Evolutionary conservation across 1,140 invertebrate genomes (phyloP).

Genomic region (Drosophila truncata): DNA sequence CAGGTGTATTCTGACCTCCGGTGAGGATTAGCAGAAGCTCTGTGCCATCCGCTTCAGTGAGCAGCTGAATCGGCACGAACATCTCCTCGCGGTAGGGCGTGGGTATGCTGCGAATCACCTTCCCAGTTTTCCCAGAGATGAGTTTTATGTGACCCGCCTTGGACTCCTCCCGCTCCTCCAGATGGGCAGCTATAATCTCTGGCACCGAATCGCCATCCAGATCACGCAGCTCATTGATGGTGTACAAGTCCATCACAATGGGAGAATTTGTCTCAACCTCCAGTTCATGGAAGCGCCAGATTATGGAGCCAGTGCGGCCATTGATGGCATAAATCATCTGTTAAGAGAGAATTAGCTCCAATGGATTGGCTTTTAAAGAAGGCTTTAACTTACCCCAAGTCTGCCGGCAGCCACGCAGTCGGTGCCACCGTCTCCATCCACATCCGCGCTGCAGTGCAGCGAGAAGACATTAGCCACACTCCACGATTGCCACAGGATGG

Average conservation of each 20-base stretch:
- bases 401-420: slow-evolving; percentile 92
- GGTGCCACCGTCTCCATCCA: slow-evolving; percentile 89
- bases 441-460: slow-evolving; percentile 90
- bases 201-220: slow-evolving; percentile 90
- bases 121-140: slow-evolving; percentile 90
- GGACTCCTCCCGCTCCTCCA: slow-evolving; percentile 85
- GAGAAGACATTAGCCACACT: slow-evolving; percentile 91
- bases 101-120: slow-evolving; percentile 87
- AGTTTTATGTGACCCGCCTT: slow-evolving; percentile 89
- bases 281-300: slow-evolving; percentile 89
- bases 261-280: slow-evolving; percentile 84
- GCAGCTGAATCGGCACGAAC: slow-evolving; percentile 87
- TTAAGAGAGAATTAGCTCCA: background rate
- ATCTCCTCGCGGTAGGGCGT: slow-evolving; percentile 90
- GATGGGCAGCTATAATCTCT: slow-evolving; percentile 91
- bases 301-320: slow-evolving; percentile 88
- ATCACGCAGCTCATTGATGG: slow-evolving; percentile 91
- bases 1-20: slow-evolving; percentile 90
- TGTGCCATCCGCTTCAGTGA: slow-evolving; percentile 77
- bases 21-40: slow-evolving; percentile 88
- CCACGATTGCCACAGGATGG: slow-evolving; percentile 92
- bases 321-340: slow-evolving; percentile 90
- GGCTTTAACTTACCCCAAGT: slow-evolving; percentile 87
- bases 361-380: no score
- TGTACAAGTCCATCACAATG: slow-evolving; percentile 87